Conservation (phyloP, 2,797 vertebrate species). For the Chromis chromis region DNA sequence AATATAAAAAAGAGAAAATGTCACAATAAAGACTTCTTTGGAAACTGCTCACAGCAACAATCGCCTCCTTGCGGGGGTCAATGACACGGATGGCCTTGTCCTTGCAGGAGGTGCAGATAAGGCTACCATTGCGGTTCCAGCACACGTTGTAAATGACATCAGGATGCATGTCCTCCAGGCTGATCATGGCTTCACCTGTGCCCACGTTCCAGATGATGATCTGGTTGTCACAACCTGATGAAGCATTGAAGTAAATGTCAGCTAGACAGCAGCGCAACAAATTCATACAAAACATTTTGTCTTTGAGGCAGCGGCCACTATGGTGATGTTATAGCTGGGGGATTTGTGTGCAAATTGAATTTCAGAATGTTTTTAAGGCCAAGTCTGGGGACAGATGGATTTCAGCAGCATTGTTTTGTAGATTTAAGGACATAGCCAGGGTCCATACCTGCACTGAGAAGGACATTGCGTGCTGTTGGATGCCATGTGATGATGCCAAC, state of each 20-base stretch:
- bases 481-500: conserved; percentile 98
- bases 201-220: conserved; percentile 97
- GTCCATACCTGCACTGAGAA: conserved; percentile 93
- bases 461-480: conserved; percentile 93
- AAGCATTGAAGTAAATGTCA: conserved; percentile 9
- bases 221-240: conserved; percentile 92
- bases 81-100: conserved; percentile 96
- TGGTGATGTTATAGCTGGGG: neutral
- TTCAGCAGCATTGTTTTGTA: neutral
- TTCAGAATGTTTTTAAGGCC: neutral
- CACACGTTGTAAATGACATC: conserved; percentile 94
- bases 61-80: conserved; percentile 91
- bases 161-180: conserved; percentile 93
- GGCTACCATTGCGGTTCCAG: conserved; percentile 96
- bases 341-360: neutral
- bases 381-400: neutral
- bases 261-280: neutral
- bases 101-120: conserved; percentile 96
- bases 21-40: neutral
- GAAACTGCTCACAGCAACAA: conserved; percentile 87
- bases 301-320: neutral
- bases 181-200: conserved; percentile 92
- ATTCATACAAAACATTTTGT: neutral
- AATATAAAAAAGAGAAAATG: conserved; percentile 1
- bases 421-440: neutral